Percentiles rank a stretch among this genome's conserved stretches.
Conservation (phyloP, 2,797 vertebrate genomes). For the Paratrypauchen microcephalus region DNA sequence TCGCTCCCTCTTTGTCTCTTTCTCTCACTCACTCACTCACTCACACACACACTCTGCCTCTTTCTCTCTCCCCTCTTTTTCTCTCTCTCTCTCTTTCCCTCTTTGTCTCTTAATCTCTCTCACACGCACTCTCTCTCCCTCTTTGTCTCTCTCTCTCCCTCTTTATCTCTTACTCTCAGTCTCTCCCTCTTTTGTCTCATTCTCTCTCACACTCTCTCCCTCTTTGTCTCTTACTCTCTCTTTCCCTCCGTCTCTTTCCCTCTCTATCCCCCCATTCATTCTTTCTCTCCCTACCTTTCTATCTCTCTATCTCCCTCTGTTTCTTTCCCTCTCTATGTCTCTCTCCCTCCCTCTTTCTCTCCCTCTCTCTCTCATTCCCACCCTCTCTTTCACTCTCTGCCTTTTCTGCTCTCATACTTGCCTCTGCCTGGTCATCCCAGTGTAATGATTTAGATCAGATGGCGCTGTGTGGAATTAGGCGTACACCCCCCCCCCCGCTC, state of each 20-base stretch:
- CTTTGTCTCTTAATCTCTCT: too few species aligned
- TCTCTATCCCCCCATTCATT: slow-evolving; percentile 29
- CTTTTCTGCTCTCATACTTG: slow-evolving; percentile 51
- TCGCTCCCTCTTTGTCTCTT: too few species aligned
- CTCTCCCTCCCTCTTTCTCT: slow-evolving; percentile 6
- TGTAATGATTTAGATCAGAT: slow-evolving; percentile 73
- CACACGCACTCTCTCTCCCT: too few species aligned
- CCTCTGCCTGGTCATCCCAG: slow-evolving; percentile 56
- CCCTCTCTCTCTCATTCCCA: neutral
- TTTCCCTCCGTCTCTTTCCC: neutral
- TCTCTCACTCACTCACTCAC: too few species aligned
- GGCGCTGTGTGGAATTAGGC: slow-evolving; percentile 67
- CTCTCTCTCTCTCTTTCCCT: too few species aligned
- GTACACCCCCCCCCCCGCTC: neutral
- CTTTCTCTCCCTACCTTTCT: neutral
- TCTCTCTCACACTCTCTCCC: too few species aligned
- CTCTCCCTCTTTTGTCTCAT: too few species aligned
- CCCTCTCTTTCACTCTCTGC: neutral
- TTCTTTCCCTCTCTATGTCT: slow-evolving; percentile 6
- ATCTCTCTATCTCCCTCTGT: slow-evolving; percentile 15
- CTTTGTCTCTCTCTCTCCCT: slow-evolving; percentile 17
- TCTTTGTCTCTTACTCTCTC: neutral
- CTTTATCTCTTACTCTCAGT: neutral
- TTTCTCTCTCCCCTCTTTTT: slow-evolving; percentile 17
- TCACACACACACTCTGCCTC: too few species aligned